These are phyloP conservation scores for Polydesmus complanatus DNA, from an alignment of 2,888 invertebrate genomes.

Conservation along the genomic window DNA sequence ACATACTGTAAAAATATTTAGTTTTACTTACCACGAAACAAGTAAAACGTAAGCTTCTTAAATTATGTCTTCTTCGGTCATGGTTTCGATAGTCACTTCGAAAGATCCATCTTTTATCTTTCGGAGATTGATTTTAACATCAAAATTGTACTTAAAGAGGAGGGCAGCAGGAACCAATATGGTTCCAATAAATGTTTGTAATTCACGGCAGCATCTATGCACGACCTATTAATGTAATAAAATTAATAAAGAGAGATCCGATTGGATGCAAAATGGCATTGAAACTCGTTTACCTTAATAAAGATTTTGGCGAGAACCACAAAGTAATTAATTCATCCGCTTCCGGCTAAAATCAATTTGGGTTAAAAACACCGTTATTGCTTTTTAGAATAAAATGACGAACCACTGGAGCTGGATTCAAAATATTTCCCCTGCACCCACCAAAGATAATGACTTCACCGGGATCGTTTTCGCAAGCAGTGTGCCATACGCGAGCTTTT, in stretches of 20 bases:
- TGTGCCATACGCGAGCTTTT: constrained; percentile 32
- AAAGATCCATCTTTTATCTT: too few relatives aligned
- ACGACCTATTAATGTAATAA: constrained; percentile 21
- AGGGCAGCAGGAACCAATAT: not conserved
- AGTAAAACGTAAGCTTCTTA: too few relatives aligned
- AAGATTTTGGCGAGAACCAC: constrained; percentile 23
- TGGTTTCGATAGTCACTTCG: too few relatives aligned
- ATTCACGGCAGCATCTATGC: constrained; percentile 21
- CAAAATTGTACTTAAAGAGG: not conserved
- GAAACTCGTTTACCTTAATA: constrained; percentile 23
- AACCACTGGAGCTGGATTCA: constrained; percentile 16
- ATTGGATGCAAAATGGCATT: not conserved
- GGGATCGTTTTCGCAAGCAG: constrained; percentile 25
- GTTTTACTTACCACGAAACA: too few relatives aligned
- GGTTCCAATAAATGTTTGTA: constrained; percentile 10
- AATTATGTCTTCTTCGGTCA: too few relatives aligned
- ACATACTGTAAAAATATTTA: too few relatives aligned
- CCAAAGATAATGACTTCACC: constrained; percentile 31
- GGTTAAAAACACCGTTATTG: constrained; percentile 3
- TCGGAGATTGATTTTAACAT: not conserved
- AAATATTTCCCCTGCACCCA: constrained; percentile 30
- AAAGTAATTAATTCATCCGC: constrained; percentile 24
- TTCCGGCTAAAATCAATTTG: constrained; percentile 22
- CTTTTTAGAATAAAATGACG: constrained; percentile 5
- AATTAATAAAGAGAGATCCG: not conserved